Conservation (phyloP, 2,797 vertebrate species). For the Myotis pilosus region DNA sequence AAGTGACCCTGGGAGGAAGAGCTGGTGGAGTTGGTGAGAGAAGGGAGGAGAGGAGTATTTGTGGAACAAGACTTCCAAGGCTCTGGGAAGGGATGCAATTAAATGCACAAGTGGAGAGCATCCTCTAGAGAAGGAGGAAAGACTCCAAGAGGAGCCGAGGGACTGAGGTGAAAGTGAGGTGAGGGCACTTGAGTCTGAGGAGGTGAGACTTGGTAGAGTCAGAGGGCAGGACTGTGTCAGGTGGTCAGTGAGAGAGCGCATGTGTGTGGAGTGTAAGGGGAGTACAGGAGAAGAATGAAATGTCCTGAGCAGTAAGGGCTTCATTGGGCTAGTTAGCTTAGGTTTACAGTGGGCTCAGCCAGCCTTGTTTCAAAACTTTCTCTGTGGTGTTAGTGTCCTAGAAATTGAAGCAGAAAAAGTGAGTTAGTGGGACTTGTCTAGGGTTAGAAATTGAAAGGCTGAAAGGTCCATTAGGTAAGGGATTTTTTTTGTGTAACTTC, state of each 20-base stretch:
- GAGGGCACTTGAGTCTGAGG: not conserved
- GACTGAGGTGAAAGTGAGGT: not conserved
- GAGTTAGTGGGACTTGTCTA: not conserved
- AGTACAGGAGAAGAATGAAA: not conserved
- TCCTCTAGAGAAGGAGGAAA: not conserved
- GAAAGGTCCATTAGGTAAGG: not conserved
- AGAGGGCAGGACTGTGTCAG: not conserved
- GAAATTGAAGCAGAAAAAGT: not conserved
- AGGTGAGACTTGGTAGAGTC: not conserved
- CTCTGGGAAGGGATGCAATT: not conserved
- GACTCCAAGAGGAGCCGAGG: not conserved
- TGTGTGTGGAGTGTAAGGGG: not conserved
- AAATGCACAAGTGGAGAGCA: not conserved
- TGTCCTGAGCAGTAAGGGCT: not conserved
- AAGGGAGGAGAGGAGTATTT: not conserved
- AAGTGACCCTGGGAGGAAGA: not conserved
- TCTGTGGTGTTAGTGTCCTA: not conserved
- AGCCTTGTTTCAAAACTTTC: not conserved
- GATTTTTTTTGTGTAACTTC: not conserved
- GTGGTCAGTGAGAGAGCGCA: not conserved
- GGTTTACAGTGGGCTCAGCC: not conserved
- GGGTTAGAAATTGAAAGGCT: not conserved
- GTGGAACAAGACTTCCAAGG: not conserved
- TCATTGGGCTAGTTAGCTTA: not conserved
- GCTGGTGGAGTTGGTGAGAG: not conserved